Percentiles rank a stretch among this genome's conserved stretches.
phyloP scores from a whole-genome alignment of 2,113 vertebrate genomes.

The Danio rerio region GRCz12tu NC_133177.1:47979001-47979500 shows the following conservation, averaged over 20 bases:
- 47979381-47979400: slow-evolving; percentile 24
- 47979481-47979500: too few species aligned
- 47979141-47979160: too few species aligned
- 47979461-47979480: too few species aligned
- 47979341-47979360: slow-evolving; percentile 8
- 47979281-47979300: slow-evolving; percentile 3
- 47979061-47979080: too few species aligned
- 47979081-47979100: too few species aligned
- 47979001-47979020: too few species aligned
- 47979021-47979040: too few species aligned
- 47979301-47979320: slow-evolving; percentile 8
- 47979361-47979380: slow-evolving; percentile 9
- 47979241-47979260: neutral
- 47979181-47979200: neutral
- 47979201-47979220: neutral
- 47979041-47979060: too few species aligned
- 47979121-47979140: too few species aligned
- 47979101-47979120: too few species aligned
- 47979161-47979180: neutral
- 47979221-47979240: neutral
- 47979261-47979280: neutral
- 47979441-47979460: neutral
- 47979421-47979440: slow-evolving; percentile 8
- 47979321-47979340: neutral
- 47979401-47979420: neutral